These are phyloP conservation scores for Gymnosoma rotundatum DNA, from an alignment of 2,888 invertebrate genomes.

Conservation along the genomic window DNA sequence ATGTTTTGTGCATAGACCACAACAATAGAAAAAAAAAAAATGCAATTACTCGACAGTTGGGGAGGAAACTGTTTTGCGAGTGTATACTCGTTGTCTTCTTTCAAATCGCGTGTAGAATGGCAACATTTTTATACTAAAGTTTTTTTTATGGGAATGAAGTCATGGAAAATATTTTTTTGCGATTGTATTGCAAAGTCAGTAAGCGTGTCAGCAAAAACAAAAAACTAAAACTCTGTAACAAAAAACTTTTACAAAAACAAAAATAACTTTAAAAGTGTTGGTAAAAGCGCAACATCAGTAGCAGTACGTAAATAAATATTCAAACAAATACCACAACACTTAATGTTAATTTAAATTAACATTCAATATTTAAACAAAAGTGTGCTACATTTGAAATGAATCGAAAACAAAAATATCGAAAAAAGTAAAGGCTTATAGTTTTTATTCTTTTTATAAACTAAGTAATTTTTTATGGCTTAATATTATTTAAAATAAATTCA, in stretches of 20 bases:
- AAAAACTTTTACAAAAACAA: conserved; percentile 25
- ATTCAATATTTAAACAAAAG: conserved; percentile 67
- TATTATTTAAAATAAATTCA: conserved; percentile 5
- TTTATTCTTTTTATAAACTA: conserved; percentile 30
- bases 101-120: conserved; percentile 50
- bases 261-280: conserved; percentile 24
- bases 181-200: conserved; percentile 63
- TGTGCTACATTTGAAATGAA: conserved; percentile 65
- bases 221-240: conserved; percentile 21
- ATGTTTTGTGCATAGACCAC: conserved; percentile 50
- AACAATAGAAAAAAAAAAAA: neutral
- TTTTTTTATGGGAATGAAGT: conserved; percentile 66
- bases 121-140: conserved; percentile 30
- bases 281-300: conserved; percentile 49
- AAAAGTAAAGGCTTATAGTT: neutral
- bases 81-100: conserved; percentile 8
- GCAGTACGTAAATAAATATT: neutral
- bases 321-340: conserved; percentile 35
- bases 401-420: conserved; percentile 16
- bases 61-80: conserved; percentile 42
- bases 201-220: conserved; percentile 67
- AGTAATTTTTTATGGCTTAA: conserved; percentile 16
- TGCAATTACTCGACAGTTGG: conserved; percentile 56
- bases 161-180: conserved; percentile 65
- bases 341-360: conserved; percentile 54